Evolutionary conservation across 30 jellyfish, hydroid and myxozoan genomes (phyloP).

Genomic region (Hydra vulgaris): DNA sequence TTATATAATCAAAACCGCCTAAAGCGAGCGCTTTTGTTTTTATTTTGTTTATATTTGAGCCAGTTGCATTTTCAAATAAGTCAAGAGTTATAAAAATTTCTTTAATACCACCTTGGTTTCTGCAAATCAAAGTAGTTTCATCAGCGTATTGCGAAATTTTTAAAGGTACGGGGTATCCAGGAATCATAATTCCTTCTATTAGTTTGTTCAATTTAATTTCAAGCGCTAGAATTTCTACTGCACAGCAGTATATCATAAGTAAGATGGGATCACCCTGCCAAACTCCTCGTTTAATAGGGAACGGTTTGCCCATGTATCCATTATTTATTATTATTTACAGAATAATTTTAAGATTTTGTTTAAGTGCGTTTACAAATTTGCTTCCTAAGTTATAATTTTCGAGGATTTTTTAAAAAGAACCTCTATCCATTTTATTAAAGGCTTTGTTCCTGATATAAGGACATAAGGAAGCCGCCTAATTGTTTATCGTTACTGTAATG

Average conservation of each 20-base stretch:
- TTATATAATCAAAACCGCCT: background rate
- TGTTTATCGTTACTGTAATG: constrained; percentile 1
- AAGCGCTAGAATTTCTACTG: background rate
- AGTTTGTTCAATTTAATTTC: background rate
- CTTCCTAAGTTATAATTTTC: constrained; percentile 5
- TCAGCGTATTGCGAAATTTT: background rate
- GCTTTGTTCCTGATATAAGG: constrained; percentile 37
- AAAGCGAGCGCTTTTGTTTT: background rate
- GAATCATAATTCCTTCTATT: background rate
- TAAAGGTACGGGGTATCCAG: background rate
- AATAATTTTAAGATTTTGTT: too few relatives aligned
- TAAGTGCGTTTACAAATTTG: background rate
- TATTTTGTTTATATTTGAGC: background rate
- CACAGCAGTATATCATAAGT: background rate
- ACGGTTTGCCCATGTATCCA: background rate
- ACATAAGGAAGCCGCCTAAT: background rate
- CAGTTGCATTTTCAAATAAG: background rate
- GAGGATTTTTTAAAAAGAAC: constrained; percentile 3
- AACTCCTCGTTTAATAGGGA: background rate
- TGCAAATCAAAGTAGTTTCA: background rate
- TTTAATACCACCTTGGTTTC: background rate
- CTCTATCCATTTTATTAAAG: constrained; percentile 36
- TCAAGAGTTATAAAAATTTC: background rate
- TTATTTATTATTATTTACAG: too few relatives aligned
- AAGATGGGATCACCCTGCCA: background rate